Evolutionary conservation across 2,113 vertebrate genomes (phyloP).

Genomic region (Chinchilla lanigera): DNA sequence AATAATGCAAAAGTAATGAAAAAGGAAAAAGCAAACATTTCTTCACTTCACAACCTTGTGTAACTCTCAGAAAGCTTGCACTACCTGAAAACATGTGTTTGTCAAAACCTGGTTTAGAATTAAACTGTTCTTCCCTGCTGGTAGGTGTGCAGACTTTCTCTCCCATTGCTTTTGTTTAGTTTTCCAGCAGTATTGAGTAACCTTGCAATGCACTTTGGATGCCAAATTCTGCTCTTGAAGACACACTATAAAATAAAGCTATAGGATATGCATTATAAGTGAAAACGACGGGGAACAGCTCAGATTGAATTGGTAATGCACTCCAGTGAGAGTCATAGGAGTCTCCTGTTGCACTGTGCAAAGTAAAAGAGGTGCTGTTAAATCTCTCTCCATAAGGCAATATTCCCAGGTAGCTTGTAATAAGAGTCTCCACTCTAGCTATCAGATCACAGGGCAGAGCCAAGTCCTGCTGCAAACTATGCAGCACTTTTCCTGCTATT

Average conservation of each 20-base stretch:
- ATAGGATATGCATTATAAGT: constrained; percentile 56
- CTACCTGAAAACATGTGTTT: background rate
- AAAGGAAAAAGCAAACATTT: background rate
- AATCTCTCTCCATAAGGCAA: background rate
- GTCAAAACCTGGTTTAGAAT: background rate
- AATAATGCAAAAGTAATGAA: background rate
- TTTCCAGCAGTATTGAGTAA: constrained; percentile 30
- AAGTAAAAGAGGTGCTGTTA: background rate
- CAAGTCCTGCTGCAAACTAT: background rate
- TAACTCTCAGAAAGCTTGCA: background rate
- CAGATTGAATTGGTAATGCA: constrained; percentile 39
- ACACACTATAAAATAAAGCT: constrained; percentile 52
- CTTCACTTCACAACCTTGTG: background rate
- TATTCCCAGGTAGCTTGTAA: constrained; percentile 49
- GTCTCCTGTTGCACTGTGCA: background rate
- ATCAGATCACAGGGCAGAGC: constrained; percentile 25
- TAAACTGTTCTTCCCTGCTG: background rate
- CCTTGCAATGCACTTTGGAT: background rate
- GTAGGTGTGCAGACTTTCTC: background rate
- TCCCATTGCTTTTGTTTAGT: background rate
- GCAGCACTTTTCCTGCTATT: background rate
- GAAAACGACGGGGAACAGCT: background rate
- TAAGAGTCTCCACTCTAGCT: background rate
- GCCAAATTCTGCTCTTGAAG: constrained; percentile 38
- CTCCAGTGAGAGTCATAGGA: background rate